phyloP scores from a whole-genome alignment of 2,797 vertebrate species.

The Gouania willdenowi region DNA sequence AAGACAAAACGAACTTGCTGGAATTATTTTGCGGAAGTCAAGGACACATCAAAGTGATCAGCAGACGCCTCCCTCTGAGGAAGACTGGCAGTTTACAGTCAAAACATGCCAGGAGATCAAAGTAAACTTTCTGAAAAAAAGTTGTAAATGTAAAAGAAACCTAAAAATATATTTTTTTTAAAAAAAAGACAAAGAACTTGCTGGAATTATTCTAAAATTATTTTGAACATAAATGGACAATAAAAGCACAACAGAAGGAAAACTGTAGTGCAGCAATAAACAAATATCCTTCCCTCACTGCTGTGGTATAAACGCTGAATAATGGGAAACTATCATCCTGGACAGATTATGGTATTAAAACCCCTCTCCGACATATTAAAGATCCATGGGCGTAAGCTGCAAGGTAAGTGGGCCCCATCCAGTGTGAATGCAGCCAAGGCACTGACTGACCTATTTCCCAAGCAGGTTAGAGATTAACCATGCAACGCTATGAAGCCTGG shows the following conservation, averaged over 20 bases:
- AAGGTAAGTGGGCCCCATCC: constrained; percentile 54
- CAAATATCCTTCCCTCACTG: constrained; percentile 32
- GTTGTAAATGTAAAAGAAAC: too few species aligned
- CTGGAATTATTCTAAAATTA: too few species aligned
- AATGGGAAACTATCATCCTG: constrained; percentile 55
- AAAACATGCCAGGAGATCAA: too few species aligned
- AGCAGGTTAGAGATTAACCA: constrained; percentile 70
- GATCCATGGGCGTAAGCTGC: constrained; percentile 60
- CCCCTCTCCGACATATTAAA: constrained; percentile 62
- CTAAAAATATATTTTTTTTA: too few species aligned
- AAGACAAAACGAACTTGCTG: too few species aligned
- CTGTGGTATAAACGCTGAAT: constrained; percentile 35
- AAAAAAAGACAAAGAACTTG: constrained; percentile 4
- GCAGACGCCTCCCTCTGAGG: too few species aligned
- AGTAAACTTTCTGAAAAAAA: too few species aligned
- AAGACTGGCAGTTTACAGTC: too few species aligned
- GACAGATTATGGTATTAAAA: constrained; percentile 73
- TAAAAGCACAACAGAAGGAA: constrained; percentile 7
- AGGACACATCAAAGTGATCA: too few species aligned
- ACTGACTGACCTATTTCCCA: constrained; percentile 77
- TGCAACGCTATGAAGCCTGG: constrained; percentile 16
- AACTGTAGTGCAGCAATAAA: too few species aligned
- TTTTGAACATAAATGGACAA: constrained; percentile 8
- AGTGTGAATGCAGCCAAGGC: constrained; percentile 31
- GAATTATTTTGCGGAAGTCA: too few species aligned